These are phyloP conservation scores for human DNA, from an alignment of 2,113 vertebrate genomes.

Conservation along the genomic window GRCh38 chr3:27063501-27064000, in stretches of 20 bases:
- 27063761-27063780: background rate
- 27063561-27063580: conserved; percentile 66
- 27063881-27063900: background rate
- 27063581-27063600: conserved; percentile 62
- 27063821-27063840: background rate
- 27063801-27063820: rapidly evolving
- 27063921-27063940: background rate
- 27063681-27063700: conserved; percentile 69
- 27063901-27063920: background rate
- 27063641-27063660: conserved; percentile 44
- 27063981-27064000: background rate
- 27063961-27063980: background rate
- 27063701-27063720: conserved; percentile 42
- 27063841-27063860: background rate
- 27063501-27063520: conserved; percentile 45
- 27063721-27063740: background rate
- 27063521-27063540: conserved; percentile 38
- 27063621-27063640: conserved; percentile 43
- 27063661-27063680: conserved; percentile 69
- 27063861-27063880: background rate
- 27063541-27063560: conserved; percentile 4
- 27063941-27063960: background rate
- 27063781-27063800: background rate
- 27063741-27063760: background rate
- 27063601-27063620: conserved; percentile 63